These are phyloP conservation scores for Operophtera brumata DNA, from an alignment of 2,888 invertebrate genomes.

Conservation along the genomic window DNA sequence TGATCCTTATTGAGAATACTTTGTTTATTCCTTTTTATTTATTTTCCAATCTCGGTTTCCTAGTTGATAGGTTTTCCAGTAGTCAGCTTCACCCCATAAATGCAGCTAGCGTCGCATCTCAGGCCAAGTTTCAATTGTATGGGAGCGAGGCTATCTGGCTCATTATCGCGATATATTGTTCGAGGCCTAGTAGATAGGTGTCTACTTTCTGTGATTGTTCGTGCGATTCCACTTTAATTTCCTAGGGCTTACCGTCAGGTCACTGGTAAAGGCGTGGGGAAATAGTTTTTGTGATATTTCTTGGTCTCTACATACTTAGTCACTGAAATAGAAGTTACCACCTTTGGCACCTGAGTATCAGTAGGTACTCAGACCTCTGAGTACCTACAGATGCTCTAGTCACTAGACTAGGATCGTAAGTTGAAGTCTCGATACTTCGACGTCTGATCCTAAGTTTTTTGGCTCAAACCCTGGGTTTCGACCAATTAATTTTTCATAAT, in stretches of 20 bases:
- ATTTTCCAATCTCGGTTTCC: too few species aligned
- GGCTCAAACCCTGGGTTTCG: too few species aligned
- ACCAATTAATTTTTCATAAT: too few species aligned
- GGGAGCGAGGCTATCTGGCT: constrained; percentile 44
- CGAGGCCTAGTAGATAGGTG: constrained; percentile 27
- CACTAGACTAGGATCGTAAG: too few species aligned
- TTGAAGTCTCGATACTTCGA: background rate
- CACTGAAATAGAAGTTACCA: too few species aligned
- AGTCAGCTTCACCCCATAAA: background rate
- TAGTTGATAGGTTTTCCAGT: background rate
- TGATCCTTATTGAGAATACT: too few species aligned
- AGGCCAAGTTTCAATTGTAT: constrained; percentile 33
- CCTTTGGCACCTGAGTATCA: too few species aligned
- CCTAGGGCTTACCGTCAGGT: constrained; percentile 17
- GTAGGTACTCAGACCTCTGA: too few species aligned
- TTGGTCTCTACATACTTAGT: too few species aligned
- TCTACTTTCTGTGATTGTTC: constrained; percentile 25
- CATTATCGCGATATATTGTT: constrained; percentile 49
- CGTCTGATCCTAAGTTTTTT: too few species aligned
- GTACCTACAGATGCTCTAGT: too few species aligned
- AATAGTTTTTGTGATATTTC: background rate
- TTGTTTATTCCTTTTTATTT: too few species aligned
- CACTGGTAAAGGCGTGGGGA: background rate
- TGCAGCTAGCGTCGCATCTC: constrained; percentile 21
- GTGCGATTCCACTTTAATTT: constrained; percentile 19